Base-by-base conservation (phyloP, 2,888 invertebrate genomes). In the Oegoconia quadripuncta region DNA sequence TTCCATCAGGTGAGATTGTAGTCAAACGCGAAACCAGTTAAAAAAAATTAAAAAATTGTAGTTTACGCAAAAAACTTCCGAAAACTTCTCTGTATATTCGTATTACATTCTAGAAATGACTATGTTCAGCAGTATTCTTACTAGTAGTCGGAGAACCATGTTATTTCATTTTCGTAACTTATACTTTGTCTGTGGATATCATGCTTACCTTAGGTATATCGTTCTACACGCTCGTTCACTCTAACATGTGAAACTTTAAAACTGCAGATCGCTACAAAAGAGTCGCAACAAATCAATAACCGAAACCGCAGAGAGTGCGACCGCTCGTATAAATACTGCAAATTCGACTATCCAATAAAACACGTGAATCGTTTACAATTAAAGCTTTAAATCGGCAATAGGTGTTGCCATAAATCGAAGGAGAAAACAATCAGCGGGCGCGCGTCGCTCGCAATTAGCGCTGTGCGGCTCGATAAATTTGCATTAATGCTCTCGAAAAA, bases 301-400 rank as follows among this genome's bases (percentile, higher is more conserved):
- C 67, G 72, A 64, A 74, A 79, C 83, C 84, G 63, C 83, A 81
- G 57, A 63, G 63, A 69, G 72, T 68, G 74, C 72, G 58, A 46
- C 62, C 63, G 72, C 62, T 69, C 74, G 71, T 77, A 86, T 84
- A 84, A 86, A 87, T 83, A 83, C 74, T 63, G 74, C 20, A 25
- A n/a, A 28, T 45, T 64, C 59, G 81, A 82, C 87, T 86, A 87
- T 86, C 84, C 86, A 84, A 87, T 87, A 87, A 87, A 87, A 81
- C 86, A 87, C 79, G 75, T 69, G 81, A 81, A 86, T 83, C 83
- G 86, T 82, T 86, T 82, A 84, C 86, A 86, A 87, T 87, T 87
- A 86, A 86, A 79, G 80, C 86, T 80, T 87, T 86, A 86, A 86
- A 87, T 86, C 86, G 86, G 86, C 86, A 83, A 86, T 86, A 86